Evolutionary conservation across 1,140 invertebrate genomes (phyloP).

Genomic region (Oryctes rhinoceros): DNA sequence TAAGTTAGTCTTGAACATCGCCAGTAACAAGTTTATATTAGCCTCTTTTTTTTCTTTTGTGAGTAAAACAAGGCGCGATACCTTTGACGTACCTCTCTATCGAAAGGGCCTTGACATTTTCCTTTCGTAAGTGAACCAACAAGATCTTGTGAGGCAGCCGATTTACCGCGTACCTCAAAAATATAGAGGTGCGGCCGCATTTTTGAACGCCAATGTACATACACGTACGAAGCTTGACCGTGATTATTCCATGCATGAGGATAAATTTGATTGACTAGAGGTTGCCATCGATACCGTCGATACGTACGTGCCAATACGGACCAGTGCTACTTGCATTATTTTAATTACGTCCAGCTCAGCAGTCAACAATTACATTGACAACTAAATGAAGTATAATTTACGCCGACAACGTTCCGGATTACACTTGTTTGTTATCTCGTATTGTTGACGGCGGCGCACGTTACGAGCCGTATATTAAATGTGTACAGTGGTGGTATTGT

Average conservation of each 20-base stretch:
- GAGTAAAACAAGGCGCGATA: too few species aligned
- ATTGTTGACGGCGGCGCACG: neutral
- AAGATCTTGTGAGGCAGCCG: too few species aligned
- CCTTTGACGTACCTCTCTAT: too few species aligned
- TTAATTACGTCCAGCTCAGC: conserved; percentile 14
- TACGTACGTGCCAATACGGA: neutral
- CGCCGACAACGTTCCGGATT: conserved; percentile 8
- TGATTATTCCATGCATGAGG: neutral
- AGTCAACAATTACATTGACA: conserved; percentile 14
- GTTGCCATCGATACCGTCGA: neutral
- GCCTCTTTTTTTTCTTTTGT: too few species aligned
- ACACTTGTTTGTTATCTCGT: neutral
- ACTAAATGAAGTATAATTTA: conserved; percentile 16
- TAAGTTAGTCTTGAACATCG: too few species aligned
- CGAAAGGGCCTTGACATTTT: too few species aligned
- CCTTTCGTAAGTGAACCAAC: too few species aligned
- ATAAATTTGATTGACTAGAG: conserved; percentile 1
- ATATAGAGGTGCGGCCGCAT: neutral
- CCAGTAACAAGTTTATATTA: too few species aligned
- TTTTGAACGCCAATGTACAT: neutral
- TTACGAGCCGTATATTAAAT: neutral
- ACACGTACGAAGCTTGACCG: neutral
- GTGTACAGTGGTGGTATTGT: neutral
- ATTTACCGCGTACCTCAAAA: too few species aligned
- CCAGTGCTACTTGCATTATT: neutral